Base-by-base conservation (phyloP, 2,113 vertebrate genomes). In the Halichoerus grypus region DNA sequence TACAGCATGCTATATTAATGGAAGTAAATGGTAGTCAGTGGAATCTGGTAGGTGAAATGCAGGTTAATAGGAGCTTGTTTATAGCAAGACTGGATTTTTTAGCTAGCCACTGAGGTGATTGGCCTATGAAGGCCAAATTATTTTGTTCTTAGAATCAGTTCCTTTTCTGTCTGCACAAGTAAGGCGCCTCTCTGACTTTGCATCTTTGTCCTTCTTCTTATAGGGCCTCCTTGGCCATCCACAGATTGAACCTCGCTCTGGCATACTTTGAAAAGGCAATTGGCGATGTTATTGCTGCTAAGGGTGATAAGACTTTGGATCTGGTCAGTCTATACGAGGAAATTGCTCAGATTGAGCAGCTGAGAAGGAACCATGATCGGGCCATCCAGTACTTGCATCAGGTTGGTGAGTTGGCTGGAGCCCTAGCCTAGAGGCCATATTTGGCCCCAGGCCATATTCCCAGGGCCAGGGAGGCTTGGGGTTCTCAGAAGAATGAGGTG, bases 241-340 rank as follows among this genome's bases (percentile, higher is more conserved):
- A 95, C 16, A 97, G 96, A 90, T 80, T 98, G 84, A 97, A 93
- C 39, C 96, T 96, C 36, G 98, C 98, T 12, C 86, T 94, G 42
- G 26, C 77, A n/a, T 97, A 97, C 88, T 98, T 98, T 93, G 94
- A 98, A 93, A 98, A 97, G 61, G 97, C 97, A 4, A 51, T 96
- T 77, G 10, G 49, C 55, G 24, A 21, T 18, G 86, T 98, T 21
- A 94, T 97, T 74, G 84, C 97, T 89, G 59, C 63, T 2, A 88
- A 98, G 91, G 98, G 98, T 36, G 76, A 95, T 21, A 83, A 3
- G 7, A 86, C 97, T 0, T 59, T 94, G 19, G 98, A 98, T 42
- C 94, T 98, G 76, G 91, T 98, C 5, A 42, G 46, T 53, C 95
- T 98, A 1, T 98, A 98, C 0, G 46, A 97, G 86, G 97, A 98